Conservation (phyloP, 2,888 invertebrate genomes). For the Coleophora deauratella region DNA sequence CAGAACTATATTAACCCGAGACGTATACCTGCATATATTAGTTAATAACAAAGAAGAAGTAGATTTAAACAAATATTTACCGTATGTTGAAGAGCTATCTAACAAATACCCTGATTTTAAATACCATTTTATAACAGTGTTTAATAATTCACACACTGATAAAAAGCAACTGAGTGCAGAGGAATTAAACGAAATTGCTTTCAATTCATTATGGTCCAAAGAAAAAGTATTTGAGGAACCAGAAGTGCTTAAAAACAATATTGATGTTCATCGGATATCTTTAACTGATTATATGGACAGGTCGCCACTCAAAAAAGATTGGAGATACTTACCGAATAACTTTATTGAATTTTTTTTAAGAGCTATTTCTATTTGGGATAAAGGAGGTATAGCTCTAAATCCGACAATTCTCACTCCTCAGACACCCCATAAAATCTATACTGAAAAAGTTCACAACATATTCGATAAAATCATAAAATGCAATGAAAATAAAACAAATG, state of each 20-base stretch:
- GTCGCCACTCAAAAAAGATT: slow-evolving; percentile 46
- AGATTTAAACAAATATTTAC: slow-evolving; percentile 37
- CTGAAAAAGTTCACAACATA: slow-evolving; percentile 38
- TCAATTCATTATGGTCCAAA: slow-evolving; percentile 40
- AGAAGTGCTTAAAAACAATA: slow-evolving; percentile 20
- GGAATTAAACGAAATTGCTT: slow-evolving; percentile 45
- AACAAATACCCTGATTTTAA: slow-evolving; percentile 38
- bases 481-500: slow-evolving; percentile 12
- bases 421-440: slow-evolving; percentile 34
- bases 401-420: slow-evolving; percentile 43
- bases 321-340: slow-evolving; percentile 39
- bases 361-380: slow-evolving; percentile 55
- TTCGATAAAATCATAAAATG: slow-evolving; percentile 30
- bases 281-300: slow-evolving; percentile 41
- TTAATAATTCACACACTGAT: slow-evolving; percentile 38
- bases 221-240: slow-evolving; percentile 18
- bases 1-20: slow-evolving; percentile 16
- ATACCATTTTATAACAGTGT: slow-evolving; percentile 43
- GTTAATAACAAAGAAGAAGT: slow-evolving; percentile 29
- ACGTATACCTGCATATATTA: slow-evolving; percentile 48
- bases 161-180: slow-evolving; percentile 28
- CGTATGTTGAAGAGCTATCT: slow-evolving; percentile 39
- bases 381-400: slow-evolving; percentile 55
- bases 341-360: slow-evolving; percentile 46
- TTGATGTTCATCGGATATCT: slow-evolving; percentile 34